phyloP scores from a whole-genome alignment of 2,113 vertebrate genomes.

The Megalops atlanticus region DNA sequence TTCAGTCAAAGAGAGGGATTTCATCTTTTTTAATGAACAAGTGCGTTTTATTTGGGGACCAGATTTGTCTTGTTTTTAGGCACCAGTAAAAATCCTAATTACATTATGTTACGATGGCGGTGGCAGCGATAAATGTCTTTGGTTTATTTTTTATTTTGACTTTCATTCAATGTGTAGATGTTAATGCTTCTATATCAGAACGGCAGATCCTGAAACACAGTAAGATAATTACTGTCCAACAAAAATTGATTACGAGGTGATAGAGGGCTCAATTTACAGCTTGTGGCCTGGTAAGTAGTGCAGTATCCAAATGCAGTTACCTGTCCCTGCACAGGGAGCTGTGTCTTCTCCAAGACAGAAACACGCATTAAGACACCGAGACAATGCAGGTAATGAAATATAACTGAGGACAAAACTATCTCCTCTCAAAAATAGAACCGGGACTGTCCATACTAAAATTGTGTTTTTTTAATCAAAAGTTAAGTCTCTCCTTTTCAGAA shows the following conservation, averaged over 20 bases:
- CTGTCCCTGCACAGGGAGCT: not conserved
- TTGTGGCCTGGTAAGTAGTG: conserved; percentile 29
- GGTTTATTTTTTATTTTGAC: conserved; percentile 61
- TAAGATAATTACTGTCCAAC: conserved; percentile 57
- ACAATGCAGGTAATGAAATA: conserved; percentile 58
- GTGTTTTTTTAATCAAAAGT: conserved; percentile 5
- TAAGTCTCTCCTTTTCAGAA: not conserved
- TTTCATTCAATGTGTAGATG: conserved; percentile 57
- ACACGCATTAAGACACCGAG: conserved; percentile 18
- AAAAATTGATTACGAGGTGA: conserved; percentile 50
- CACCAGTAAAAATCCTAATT: conserved; percentile 61
- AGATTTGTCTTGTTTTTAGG: conserved; percentile 63
- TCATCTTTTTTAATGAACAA: conserved; percentile 68
- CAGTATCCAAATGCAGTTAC: not conserved
- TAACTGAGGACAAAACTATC: conserved; percentile 57
- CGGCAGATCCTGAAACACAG: conserved; percentile 47
- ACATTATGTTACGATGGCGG: conserved; percentile 60
- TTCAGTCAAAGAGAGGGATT: conserved; percentile 54
- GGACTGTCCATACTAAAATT: not conserved
- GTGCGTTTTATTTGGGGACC: conserved; percentile 58
- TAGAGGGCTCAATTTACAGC: conserved; percentile 55
- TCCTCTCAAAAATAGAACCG: conserved; percentile 62
- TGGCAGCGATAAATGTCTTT: conserved; percentile 64
- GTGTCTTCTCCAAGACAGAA: not conserved
- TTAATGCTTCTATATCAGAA: conserved; percentile 56